Percentiles rank a stretch among this genome's conserved stretches.
Conservation (phyloP, 2,888 invertebrate species). For the Adela reaumurella region DNA sequence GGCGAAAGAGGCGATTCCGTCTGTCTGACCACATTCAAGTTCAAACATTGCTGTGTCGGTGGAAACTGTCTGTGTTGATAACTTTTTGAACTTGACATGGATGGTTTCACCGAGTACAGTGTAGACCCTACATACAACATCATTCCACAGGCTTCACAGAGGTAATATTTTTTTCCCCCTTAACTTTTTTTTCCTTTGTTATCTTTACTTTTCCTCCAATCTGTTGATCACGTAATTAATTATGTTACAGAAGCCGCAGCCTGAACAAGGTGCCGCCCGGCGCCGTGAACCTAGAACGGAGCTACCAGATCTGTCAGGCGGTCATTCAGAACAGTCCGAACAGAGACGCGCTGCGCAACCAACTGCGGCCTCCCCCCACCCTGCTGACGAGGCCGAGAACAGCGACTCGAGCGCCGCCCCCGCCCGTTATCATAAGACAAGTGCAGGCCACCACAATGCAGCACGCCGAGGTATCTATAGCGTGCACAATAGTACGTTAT, state of each 20-base stretch:
- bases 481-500: background rate
- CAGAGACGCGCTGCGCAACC: constrained; percentile 79
- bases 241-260: constrained; percentile 47
- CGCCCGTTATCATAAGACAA: constrained; percentile 59
- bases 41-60: no score
- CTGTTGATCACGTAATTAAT: no score
- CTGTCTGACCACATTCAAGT: no score
- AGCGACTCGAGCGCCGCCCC: constrained; percentile 31
- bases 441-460: constrained; percentile 34
- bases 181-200: no score
- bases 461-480: constrained; percentile 29
- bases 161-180: no score
- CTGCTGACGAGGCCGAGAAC: constrained; percentile 54
- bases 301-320: constrained; percentile 91
- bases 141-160: no score
- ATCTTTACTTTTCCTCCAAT: no score
- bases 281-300: constrained; percentile 88
- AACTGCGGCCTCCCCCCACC: constrained; percentile 82
- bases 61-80: no score
- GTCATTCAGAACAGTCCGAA: constrained; percentile 94
- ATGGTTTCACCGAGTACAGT: no score
- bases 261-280: constrained; percentile 81
- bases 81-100: no score
- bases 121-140: no score
- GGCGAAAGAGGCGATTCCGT: no score